These are phyloP conservation scores for Drosophila borborema DNA, from an alignment of 2,888 invertebrate genomes.

Conservation along the genomic window DNA sequence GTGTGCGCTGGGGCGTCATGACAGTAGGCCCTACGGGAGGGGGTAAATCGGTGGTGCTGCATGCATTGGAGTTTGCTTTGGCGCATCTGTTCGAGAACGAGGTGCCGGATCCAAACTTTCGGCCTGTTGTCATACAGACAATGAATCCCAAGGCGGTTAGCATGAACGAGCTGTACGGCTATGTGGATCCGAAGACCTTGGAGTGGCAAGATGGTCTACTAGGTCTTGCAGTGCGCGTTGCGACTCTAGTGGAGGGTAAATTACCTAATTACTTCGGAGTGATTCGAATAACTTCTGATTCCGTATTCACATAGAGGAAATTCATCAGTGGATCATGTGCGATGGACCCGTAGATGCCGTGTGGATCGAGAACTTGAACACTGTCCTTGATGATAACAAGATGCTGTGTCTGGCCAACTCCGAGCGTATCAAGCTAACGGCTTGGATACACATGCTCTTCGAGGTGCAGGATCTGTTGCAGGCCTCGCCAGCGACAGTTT, in stretches of 20 bases:
- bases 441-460: slow-evolving; percentile 95
- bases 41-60: slow-evolving; percentile 92
- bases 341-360: slow-evolving; percentile 97
- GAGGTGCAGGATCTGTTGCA: slow-evolving; percentile 94
- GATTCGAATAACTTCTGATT: slow-evolving; percentile 43
- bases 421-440: slow-evolving; percentile 94
- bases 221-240: slow-evolving; percentile 86
- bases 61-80: slow-evolving; percentile 91
- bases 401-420: slow-evolving; percentile 96
- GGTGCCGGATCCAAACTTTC: slow-evolving; percentile 88
- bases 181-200: slow-evolving; percentile 92
- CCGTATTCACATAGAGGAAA: slow-evolving; percentile 84
- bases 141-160: slow-evolving; percentile 96
- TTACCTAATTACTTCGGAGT: not conserved
- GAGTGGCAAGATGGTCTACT: slow-evolving; percentile 97
- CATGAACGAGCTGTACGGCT: slow-evolving; percentile 95
- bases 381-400: slow-evolving; percentile 96
- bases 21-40: slow-evolving; percentile 95
- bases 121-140: slow-evolving; percentile 91
- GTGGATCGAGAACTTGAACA: slow-evolving; percentile 98
- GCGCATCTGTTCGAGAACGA: slow-evolving; percentile 88
- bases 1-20: slow-evolving; percentile 97
- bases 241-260: slow-evolving; percentile 81
- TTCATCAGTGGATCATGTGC: slow-evolving; percentile 96
- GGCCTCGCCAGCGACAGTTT: slow-evolving; percentile 96